A percentile compares a stretch with the other conserved stretches of the same genome.
Conservation (phyloP, 2,797 vertebrate species). For the Peromyscus aztecus region DNA sequence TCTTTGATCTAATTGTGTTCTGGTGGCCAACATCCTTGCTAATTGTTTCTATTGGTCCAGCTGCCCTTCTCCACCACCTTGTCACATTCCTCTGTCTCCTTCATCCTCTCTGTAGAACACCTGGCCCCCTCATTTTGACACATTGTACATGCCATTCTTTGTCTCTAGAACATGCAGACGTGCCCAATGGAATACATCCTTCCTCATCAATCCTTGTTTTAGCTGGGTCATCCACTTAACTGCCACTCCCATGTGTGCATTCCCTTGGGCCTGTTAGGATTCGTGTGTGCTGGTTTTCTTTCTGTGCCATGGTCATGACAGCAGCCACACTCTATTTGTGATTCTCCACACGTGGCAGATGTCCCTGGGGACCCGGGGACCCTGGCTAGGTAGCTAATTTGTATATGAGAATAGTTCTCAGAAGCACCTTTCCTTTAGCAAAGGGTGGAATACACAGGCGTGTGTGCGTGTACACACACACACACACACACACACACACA, state of each 20-base stretch:
- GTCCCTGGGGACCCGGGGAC: background rate
- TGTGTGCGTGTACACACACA: background rate
- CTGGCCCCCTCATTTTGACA: background rate
- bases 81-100: background rate
- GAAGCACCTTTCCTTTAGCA: background rate
- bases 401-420: background rate
- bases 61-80: too few relatives aligned
- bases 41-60: background rate
- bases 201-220: background rate
- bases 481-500: background rate
- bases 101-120: background rate
- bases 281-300: too few relatives aligned
- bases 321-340: fast-evolving
- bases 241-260: background rate
- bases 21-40: fast-evolving
- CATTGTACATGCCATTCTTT: fast-evolving
- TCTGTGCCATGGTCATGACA: background rate
- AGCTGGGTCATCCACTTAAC: background rate
- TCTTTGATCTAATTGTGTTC: background rate
- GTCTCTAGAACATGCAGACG: background rate
- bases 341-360: background rate
- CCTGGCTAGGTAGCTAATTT: background rate
- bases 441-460: background rate
- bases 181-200: fast-evolving
- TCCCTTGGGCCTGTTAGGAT: background rate